Percentiles rank a stretch among this genome's conserved stretches.
Conservation (phyloP, 2,113 vertebrate genomes). For the Steatornis caripensis region DNA sequence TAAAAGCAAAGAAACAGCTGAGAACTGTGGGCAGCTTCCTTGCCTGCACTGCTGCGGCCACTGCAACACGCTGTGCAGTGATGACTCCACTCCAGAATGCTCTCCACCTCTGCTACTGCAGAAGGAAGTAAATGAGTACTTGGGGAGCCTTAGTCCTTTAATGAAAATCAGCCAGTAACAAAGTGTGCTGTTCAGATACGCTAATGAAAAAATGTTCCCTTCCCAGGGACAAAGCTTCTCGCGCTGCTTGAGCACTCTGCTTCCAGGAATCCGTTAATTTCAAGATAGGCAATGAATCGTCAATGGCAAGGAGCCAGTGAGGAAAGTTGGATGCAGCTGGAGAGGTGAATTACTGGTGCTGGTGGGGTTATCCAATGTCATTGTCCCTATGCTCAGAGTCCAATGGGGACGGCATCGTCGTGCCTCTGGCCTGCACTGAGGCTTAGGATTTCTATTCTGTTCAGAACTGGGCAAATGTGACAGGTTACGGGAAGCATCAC, state of each 20-base stretch:
- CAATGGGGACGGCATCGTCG: not conserved
- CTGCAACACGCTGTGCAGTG: not conserved
- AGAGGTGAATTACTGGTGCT: not conserved
- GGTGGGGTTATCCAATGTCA: not conserved
- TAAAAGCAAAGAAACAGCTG: not conserved
- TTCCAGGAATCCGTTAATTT: not conserved
- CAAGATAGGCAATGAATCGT: not conserved
- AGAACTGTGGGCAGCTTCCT: not conserved
- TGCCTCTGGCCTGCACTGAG: not conserved
- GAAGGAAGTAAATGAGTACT: not conserved
- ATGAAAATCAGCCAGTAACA: not conserved
- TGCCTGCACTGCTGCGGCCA: not conserved
- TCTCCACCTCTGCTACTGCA: not conserved
- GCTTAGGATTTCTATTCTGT: not conserved
- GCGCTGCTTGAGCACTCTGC: fast-evolving
- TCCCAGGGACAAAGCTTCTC: not conserved
- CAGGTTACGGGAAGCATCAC: not conserved
- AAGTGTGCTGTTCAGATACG: not conserved
- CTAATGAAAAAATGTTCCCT: not conserved
- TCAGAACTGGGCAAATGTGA: not conserved
- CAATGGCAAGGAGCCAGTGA: fast-evolving
- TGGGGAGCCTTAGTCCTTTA: not conserved
- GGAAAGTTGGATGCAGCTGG: not conserved
- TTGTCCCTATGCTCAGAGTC: not conserved
- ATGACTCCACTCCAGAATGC: not conserved